These are phyloP conservation scores for Hyaena hyaena DNA, from an alignment of 2,113 vertebrate species.

Conservation along the genomic window DNA sequence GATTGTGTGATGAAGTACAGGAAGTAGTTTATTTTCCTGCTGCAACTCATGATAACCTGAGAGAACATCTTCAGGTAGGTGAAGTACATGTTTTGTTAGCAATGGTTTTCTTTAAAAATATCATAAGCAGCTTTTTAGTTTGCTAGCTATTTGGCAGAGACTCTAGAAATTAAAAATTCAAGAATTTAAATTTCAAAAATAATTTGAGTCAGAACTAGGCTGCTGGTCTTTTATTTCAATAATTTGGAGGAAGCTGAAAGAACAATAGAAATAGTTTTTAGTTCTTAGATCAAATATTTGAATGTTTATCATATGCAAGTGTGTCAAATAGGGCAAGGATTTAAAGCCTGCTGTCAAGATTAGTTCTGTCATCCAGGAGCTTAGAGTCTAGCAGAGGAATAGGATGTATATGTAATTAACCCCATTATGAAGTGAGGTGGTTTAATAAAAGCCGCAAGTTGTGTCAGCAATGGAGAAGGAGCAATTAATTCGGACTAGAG, in stretches of 20 bases:
- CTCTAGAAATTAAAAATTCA: conserved; percentile 53
- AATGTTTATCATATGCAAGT: conserved; percentile 15
- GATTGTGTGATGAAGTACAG: conserved; percentile 95
- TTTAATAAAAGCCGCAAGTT: background rate
- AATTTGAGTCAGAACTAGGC: conserved; percentile 44
- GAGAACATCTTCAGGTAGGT: conserved; percentile 90
- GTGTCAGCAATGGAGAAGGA: background rate
- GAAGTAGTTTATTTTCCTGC: conserved; percentile 92
- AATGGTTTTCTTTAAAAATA: conserved; percentile 27
- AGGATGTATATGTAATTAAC: background rate
- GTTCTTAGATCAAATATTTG: conserved; percentile 28
- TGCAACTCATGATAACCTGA: conserved; percentile 80
- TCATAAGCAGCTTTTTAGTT: background rate
- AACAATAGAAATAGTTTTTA: conserved; percentile 17
- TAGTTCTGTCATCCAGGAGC: background rate
- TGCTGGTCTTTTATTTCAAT: conserved; percentile 33
- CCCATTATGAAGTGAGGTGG: background rate
- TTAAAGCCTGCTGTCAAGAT: conserved; percentile 26
- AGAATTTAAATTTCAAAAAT: conserved; percentile 35
- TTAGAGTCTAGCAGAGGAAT: background rate
- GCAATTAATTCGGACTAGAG: background rate
- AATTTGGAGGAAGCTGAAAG: conserved; percentile 25
- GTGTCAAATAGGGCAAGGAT: background rate
- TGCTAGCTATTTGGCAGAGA: conserved; percentile 32
- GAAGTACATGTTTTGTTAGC: conserved; percentile 51